These are phyloP conservation scores for Onthophagus sagittarius DNA, from an alignment of 2,888 invertebrate species.

Conservation along the genomic window DNA sequence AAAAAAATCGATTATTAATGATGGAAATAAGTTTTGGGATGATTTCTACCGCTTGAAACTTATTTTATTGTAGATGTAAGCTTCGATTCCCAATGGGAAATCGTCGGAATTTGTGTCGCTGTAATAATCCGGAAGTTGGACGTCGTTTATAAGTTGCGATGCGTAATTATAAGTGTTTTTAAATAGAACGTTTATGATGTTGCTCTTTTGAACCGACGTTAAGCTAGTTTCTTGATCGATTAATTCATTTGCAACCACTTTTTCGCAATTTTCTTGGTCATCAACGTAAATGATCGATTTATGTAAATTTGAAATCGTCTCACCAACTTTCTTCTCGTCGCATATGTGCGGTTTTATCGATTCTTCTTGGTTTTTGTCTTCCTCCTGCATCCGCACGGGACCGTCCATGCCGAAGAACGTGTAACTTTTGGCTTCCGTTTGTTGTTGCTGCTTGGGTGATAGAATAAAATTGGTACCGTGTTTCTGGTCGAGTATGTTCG, in stretches of 20 bases:
- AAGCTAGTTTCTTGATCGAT: constrained; percentile 43
- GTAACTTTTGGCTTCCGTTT: constrained; percentile 53
- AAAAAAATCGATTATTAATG: not conserved
- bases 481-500: constrained; percentile 45
- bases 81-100: constrained; percentile 47
- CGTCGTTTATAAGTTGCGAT: constrained; percentile 43
- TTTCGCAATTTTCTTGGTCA: constrained; percentile 28
- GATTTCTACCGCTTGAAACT: constrained; percentile 24
- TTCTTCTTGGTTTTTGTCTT: constrained; percentile 12
- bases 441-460: constrained; percentile 31
- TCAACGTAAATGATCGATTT: constrained; percentile 46
- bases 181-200: constrained; percentile 43
- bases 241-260: constrained; percentile 38
- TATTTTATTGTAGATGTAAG: constrained; percentile 40
- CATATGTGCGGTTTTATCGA: constrained; percentile 1
- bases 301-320: constrained; percentile 36
- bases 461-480: constrained; percentile 52
- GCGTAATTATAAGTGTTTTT: constrained; percentile 44
- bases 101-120: constrained; percentile 39
- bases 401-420: constrained; percentile 54
- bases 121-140: constrained; percentile 37
- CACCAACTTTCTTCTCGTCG: constrained; percentile 5
- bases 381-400: constrained; percentile 46
- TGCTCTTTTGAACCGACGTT: constrained; percentile 39
- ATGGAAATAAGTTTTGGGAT: not conserved